A percentile compares a stretch with the other conserved stretches of the same genome.
These are phyloP conservation scores for Acrobeloides nanus DNA, from an alignment of 2,888 invertebrate species.

Conservation along the genomic window DNA sequence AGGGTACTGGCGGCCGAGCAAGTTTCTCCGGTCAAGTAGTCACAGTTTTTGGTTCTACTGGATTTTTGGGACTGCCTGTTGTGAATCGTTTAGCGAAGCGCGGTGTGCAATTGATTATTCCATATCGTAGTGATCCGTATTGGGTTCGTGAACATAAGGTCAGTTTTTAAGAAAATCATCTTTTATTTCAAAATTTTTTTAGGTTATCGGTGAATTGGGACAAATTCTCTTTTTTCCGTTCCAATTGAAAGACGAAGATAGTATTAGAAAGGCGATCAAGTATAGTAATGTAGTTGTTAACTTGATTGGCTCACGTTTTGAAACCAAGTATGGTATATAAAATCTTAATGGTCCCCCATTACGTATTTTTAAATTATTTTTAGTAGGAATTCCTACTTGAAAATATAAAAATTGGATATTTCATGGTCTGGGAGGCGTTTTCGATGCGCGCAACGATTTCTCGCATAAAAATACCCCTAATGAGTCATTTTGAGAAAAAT, in stretches of 20 bases:
- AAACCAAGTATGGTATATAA: conserved; percentile 67
- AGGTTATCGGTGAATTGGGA: conserved; percentile 80
- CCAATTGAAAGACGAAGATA: conserved; percentile 74
- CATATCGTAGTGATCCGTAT: conserved; percentile 80
- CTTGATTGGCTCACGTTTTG: conserved; percentile 80
- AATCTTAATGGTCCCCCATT: too few species aligned
- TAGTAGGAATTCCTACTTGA: too few species aligned
- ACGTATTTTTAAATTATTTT: too few species aligned
- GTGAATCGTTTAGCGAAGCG: conserved; percentile 71
- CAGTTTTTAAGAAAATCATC: too few species aligned
- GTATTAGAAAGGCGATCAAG: conserved; percentile 67
- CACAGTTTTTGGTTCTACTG: conserved; percentile 74
- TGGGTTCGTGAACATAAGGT: conserved; percentile 71
- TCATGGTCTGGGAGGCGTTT: too few species aligned
- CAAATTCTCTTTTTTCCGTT: conserved; percentile 62
- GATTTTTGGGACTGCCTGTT: conserved; percentile 79
- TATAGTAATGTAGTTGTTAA: conserved; percentile 96
- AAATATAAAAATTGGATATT: too few species aligned
- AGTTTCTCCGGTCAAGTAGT: conserved; percentile 93
- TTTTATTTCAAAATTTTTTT: too few species aligned
- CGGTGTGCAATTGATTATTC: conserved; percentile 71
- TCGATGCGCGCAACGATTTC: too few species aligned
- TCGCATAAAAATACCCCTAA: too few species aligned
- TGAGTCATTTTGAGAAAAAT: too few species aligned
- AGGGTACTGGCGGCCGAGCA: conserved; percentile 68